Percentiles rank a stretch among this genome's conserved stretches.
phyloP scores from a whole-genome alignment of 1,140 invertebrate genomes.

The Bactericera cockerelli region DNA sequence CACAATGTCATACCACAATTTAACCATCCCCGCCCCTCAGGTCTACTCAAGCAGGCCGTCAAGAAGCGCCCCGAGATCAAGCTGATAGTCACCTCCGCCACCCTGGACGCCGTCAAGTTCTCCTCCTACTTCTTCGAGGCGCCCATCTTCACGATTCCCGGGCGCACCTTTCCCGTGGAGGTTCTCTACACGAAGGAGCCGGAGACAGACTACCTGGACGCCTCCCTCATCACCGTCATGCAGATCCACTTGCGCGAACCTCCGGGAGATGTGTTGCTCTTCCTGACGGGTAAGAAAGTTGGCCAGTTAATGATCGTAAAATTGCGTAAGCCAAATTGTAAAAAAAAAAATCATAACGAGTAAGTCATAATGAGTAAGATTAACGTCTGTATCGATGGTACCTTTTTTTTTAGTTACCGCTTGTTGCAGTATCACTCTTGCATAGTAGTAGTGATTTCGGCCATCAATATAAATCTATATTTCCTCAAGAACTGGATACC shows the following conservation, averaged over 20 bases:
- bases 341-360: too few species aligned
- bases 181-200: conserved; percentile 93
- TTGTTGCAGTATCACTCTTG: too few species aligned
- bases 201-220: conserved; percentile 97
- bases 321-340: too few species aligned
- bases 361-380: too few species aligned
- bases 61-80: conserved; percentile 87
- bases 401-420: too few species aligned
- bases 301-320: too few species aligned
- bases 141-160: conserved; percentile 91
- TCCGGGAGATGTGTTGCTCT: conserved; percentile 45
- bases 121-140: conserved; percentile 94
- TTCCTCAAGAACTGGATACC: too few species aligned
- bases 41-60: conserved; percentile 78
- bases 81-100: conserved; percentile 96
- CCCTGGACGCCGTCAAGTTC: conserved; percentile 95
- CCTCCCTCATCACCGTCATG: conserved; percentile 96
- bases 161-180: conserved; percentile 93
- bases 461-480: too few species aligned
- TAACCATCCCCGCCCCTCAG: conserved; percentile 26
- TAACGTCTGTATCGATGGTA: too few species aligned
- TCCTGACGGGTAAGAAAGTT: conserved; percentile 23
- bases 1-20: too few species aligned
- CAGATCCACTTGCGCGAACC: conserved; percentile 98
- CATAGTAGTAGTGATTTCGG: too few species aligned